Evolutionary conservation across 2,797 vertebrate species (phyloP).

Genomic region (Chaetophractus vellerosus): DNA sequence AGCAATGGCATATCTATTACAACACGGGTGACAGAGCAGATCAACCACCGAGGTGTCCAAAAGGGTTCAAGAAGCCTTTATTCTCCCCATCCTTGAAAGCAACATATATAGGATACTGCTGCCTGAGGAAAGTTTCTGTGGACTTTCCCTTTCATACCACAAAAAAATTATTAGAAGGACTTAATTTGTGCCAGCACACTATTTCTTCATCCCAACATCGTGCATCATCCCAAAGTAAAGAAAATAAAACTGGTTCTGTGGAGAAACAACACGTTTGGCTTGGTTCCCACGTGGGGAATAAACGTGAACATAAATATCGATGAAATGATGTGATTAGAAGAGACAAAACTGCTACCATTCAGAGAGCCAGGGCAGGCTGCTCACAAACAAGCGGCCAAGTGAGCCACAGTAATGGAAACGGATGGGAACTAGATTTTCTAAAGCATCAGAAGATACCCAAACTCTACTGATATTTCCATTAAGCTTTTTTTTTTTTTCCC

Average conservation of each 20-base stretch:
- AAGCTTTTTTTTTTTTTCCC: background rate
- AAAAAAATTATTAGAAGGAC: conserved; percentile 33
- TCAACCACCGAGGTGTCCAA: background rate
- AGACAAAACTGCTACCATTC: background rate
- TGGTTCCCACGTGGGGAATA: conserved; percentile 4
- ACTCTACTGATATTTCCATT: conserved; percentile 26
- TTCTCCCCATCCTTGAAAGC: background rate
- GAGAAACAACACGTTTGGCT: conserved; percentile 56
- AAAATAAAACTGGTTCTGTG: conserved; percentile 77
- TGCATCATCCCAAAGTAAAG: background rate
- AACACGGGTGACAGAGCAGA: background rate
- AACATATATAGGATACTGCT: rapidly evolving
- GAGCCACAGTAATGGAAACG: conserved; percentile 22
- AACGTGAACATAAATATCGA: conserved; percentile 59
- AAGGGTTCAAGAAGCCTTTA: background rate
- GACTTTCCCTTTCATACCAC: background rate
- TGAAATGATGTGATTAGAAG: conserved; percentile 16
- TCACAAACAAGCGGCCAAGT: background rate
- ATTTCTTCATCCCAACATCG: conserved; percentile 60
- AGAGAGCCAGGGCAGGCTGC: background rate
- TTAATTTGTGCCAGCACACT: conserved; percentile 44
- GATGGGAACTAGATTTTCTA: conserved; percentile 44
- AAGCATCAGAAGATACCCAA: conserved; percentile 63
- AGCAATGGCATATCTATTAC: background rate
- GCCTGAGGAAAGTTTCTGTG: conserved; percentile 49